phyloP scores from a whole-genome alignment of 1,140 invertebrate genomes.

The Radopholus similis region DNA sequence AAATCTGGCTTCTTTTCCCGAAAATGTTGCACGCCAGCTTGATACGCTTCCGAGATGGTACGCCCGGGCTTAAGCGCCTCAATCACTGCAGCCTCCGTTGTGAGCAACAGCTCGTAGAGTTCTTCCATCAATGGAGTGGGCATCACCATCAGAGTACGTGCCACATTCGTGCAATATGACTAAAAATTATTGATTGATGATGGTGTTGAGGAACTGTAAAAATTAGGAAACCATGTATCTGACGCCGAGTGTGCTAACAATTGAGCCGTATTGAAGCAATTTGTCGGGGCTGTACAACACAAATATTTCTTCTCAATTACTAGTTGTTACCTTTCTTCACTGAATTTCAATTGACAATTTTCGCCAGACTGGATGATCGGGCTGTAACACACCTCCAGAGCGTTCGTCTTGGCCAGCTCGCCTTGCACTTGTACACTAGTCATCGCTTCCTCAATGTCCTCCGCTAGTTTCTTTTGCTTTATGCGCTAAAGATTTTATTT shows the following conservation, averaged over 20 bases:
- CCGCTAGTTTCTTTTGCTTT: conserved; percentile 84
- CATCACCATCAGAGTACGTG: conserved; percentile 92
- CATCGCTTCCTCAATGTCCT: conserved; percentile 85
- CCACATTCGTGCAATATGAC: conserved; percentile 96
- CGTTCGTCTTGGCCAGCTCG: conserved; percentile 79
- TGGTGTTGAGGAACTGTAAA: background rate
- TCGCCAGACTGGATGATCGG: conserved; percentile 97
- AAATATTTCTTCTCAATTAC: conserved; percentile 43
- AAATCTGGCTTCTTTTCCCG: conserved; percentile 82
- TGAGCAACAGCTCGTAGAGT: conserved; percentile 87
- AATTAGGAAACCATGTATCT: conserved; percentile 72
- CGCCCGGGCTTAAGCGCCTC: conserved; percentile 76
- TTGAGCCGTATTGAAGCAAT: conserved; percentile 87
- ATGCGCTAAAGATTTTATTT: conserved; percentile 70
- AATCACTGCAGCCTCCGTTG: conserved; percentile 84
- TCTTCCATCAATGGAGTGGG: conserved; percentile 73
- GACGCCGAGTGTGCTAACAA: conserved; percentile 87
- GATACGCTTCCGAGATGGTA: conserved; percentile 83
- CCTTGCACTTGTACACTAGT: conserved; percentile 77
- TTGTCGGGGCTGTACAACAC: conserved; percentile 77
- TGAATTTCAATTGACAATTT: conserved; percentile 93
- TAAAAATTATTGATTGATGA: conserved; percentile 6
- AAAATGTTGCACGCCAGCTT: conserved; percentile 75
- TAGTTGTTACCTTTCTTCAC: conserved; percentile 66
- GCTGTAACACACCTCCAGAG: conserved; percentile 94